Evolutionary conservation across 37 sponge, comb jelly and placozoan genomes (phyloP).

Genomic region (Oopsacas minuta): DNA sequence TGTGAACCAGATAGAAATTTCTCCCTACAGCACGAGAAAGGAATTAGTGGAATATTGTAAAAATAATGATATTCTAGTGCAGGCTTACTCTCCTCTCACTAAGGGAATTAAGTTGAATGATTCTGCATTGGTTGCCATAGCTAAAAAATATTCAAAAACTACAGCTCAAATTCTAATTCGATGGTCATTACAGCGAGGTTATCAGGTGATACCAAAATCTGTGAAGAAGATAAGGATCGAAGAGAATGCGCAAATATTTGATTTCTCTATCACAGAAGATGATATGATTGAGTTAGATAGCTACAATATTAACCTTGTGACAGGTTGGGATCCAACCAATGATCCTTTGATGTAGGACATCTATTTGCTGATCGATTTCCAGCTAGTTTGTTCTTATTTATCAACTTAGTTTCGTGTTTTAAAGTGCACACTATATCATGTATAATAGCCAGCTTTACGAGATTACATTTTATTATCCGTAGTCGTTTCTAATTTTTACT

Average conservation of each 20-base stretch:
- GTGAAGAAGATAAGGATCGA: background rate
- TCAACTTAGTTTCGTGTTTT: too few species aligned
- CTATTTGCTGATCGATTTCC: too few species aligned
- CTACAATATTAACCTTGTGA: background rate
- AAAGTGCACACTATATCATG: too few species aligned
- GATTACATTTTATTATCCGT: too few species aligned
- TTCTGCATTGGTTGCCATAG: background rate
- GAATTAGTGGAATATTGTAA: background rate
- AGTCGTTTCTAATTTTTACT: too few species aligned
- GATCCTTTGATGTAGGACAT: too few species aligned
- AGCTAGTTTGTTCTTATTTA: too few species aligned
- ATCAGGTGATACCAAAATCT: background rate
- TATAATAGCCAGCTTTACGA: too few species aligned
- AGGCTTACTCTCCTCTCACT: background rate
- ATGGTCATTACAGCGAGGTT: background rate
- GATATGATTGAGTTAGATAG: background rate
- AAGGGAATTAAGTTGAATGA: background rate
- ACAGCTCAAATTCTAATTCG: background rate
- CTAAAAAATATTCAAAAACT: background rate
- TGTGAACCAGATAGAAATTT: background rate
- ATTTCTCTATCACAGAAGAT: background rate
- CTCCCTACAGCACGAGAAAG: background rate
- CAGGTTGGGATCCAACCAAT: background rate
- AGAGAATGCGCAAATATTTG: background rate
- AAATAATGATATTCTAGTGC: background rate